Evolutionary conservation across 2,113 vertebrate genomes (phyloP).

Genomic region (Pagrus major): DNA sequence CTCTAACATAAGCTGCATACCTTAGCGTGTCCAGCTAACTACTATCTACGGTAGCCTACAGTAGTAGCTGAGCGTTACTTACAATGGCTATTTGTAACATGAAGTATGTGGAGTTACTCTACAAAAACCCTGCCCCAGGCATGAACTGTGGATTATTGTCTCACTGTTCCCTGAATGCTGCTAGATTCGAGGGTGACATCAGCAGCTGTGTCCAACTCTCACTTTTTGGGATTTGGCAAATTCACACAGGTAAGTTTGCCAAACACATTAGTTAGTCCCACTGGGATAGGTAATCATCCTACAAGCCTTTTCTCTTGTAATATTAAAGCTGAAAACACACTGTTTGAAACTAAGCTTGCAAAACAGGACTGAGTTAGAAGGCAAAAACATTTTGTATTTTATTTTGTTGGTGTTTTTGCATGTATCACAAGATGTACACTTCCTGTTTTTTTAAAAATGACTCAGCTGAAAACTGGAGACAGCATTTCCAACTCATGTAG

Average conservation of each 20-base stretch:
- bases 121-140: no score
- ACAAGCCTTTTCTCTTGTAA: background rate
- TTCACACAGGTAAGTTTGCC: background rate
- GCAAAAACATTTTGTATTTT: background rate
- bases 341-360: background rate
- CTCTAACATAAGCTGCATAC: background rate
- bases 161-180: background rate
- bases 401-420: no score
- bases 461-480: background rate
- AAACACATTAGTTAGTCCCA: background rate
- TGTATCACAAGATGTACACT: background rate
- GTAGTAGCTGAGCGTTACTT: background rate
- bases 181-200: background rate
- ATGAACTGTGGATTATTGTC: no score
- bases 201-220: no score
- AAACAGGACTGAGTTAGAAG: background rate
- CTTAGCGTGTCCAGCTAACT: background rate
- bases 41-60: background rate
- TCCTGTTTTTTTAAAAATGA: background rate
- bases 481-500: background rate
- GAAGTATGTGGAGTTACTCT: background rate
- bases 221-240: no score
- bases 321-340: background rate
- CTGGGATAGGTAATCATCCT: background rate
- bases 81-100: background rate